Base-by-base conservation (phyloP, 2,113 vertebrate species). In the Ursus arctos region DNA sequence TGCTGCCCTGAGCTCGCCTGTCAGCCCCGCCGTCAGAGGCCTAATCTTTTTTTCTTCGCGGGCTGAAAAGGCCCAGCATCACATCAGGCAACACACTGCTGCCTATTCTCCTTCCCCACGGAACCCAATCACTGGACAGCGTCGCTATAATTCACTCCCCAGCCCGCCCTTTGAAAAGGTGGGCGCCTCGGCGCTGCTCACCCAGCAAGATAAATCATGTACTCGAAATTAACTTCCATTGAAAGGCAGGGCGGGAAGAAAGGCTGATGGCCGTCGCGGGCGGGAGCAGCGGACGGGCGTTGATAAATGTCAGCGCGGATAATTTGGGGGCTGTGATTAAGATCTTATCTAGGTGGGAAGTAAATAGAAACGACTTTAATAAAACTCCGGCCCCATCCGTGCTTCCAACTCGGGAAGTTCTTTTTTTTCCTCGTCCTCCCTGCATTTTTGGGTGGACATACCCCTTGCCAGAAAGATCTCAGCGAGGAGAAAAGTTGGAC, bases 71-170 rank as follows among this genome's bases (percentile, higher is more conserved):
- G 98, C 98, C 99, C 99, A 99, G 99, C 98, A 98, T 98, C 99
- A 97, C 98, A 98, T 99, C 99, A 97, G 99, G 98, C 99, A 97
- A 98, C 99, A 99, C 94, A 99, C 99, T 98, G 97, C 99, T 98
- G 98, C 98, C 99, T 98, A 99, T 99, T 99, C 99, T 99, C 98
- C 98, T 98, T 99, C 99, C 99, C 99, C 97, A 97, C 98, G 97
- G 99, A 99, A 99, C 99, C 99, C 99, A 99, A 99, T 99, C 99
- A 99, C 99, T 95, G 99, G 99, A 99, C 99, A 99, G 99, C 98
- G 98, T 99, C 51, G 99, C 99, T 98, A 99, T 99, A 99, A 99
- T 99, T 99, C 99, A 99, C 99, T 99, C 99, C 98, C 98, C 97
- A 99, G 99, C 99, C 98, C 98, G 98, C 98, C 98, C 99, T 99